These are phyloP conservation scores for Caenorhabditis zanzibari DNA, from an alignment of 2,888 invertebrate genomes.

Conservation along the genomic window DNA sequence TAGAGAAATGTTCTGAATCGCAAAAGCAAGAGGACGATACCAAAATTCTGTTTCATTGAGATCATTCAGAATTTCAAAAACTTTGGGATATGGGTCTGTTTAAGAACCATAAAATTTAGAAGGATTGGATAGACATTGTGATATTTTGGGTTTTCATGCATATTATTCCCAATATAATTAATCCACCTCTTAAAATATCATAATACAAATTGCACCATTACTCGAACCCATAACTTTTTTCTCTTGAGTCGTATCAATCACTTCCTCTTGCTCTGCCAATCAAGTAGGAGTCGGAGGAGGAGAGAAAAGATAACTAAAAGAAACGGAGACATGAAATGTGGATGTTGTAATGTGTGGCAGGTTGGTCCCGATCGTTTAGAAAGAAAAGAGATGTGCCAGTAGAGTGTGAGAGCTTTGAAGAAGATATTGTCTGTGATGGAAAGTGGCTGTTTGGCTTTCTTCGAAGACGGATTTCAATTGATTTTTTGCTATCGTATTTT, in stretches of 20 bases:
- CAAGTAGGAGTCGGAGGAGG: not conserved
- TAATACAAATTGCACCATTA: no score
- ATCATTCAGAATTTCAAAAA: no score
- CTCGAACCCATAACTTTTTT: no score
- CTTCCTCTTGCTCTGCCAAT: not conserved
- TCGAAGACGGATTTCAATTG: not conserved
- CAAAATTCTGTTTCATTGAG: no score
- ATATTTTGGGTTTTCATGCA: not conserved
- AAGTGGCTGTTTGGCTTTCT: not conserved
- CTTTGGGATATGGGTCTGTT: no score
- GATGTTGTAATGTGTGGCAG: conserved; percentile 23
- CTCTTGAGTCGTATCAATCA: no score
- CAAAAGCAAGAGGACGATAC: no score
- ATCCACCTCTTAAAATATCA: no score
- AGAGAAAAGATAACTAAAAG: not conserved
- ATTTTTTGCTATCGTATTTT: not conserved
- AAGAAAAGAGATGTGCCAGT: not conserved
- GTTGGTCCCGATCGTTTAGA: not conserved
- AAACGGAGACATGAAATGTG: not conserved
- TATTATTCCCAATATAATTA: not conserved
- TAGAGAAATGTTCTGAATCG: no score
- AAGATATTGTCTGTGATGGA: conserved; percentile 3
- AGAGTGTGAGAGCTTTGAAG: not conserved
- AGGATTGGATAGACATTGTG: no score
- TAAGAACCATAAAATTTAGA: no score